Percentiles rank a stretch among this genome's conserved stretches.
phyloP scores from a whole-genome alignment of 2,113 vertebrate genomes.

The Climacteris rufus region DNA sequence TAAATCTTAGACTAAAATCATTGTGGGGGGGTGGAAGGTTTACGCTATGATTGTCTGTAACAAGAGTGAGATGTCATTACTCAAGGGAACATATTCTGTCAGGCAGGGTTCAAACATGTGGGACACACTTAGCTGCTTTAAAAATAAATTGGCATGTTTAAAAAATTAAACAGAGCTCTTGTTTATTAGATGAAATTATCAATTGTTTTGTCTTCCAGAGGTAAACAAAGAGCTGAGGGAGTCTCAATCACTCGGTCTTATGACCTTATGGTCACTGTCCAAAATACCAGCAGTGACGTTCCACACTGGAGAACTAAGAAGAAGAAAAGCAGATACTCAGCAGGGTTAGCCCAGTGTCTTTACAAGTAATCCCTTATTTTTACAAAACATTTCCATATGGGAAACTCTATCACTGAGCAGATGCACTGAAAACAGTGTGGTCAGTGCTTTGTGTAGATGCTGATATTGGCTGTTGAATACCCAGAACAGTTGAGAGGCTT shows the following conservation, averaged over 20 bases:
- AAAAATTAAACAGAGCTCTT: not conserved
- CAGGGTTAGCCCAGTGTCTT: constrained; percentile 44
- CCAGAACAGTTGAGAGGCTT: not conserved
- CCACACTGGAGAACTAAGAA: not conserved
- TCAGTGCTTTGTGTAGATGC: not conserved
- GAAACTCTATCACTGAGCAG: constrained; percentile 1
- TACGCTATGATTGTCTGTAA: not conserved
- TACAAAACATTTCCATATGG: constrained; percentile 54
- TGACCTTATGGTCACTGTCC: constrained; percentile 53
- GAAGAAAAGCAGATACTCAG: constrained; percentile 62
- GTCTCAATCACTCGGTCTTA: not conserved
- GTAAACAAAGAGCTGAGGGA: constrained; percentile 41
- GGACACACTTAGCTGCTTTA: not conserved
- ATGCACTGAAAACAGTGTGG: not conserved
- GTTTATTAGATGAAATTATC: not conserved
- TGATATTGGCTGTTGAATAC: not conserved
- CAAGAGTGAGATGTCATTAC: not conserved
- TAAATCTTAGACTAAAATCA: not conserved
- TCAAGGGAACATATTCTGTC: accelerated
- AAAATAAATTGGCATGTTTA: not conserved
- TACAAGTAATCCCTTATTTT: constrained; percentile 54
- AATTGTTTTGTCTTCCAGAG: constrained; percentile 30
- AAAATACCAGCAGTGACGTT: constrained; percentile 44
- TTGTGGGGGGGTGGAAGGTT: not conserved
- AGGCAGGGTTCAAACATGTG: not conserved